Base-by-base conservation (phyloP, 2,113 vertebrate species). In the Lophura nycthemera region DNA sequence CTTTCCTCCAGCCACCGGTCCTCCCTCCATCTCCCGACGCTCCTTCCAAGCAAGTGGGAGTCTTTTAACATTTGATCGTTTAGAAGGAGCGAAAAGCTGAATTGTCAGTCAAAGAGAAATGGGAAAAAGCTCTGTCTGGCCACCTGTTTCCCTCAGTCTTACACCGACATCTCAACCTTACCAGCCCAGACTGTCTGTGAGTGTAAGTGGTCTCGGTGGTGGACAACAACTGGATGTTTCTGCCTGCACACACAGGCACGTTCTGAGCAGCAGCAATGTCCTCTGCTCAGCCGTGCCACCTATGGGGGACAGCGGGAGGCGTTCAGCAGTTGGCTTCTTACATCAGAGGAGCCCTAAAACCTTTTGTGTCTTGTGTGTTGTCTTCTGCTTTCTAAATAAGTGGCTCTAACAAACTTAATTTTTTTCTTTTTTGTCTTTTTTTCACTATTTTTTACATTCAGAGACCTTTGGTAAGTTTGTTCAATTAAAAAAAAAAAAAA, bases 381-480 rank as follows among this genome's bases (percentile, higher is more conserved):
- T 89, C 78, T 93, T 83, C 86, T 77, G 85, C 76, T 92, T 93
- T 75, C 89, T 95, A 13, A 86, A 61, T 91, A 76, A 86, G 92
- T 92, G 88, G 8, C 67, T 94, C 82, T 92, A 70, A 97, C 98
- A 95, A 97, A 29, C 22, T 64, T 97, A 66, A 95, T 98, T 98
- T 97, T 56, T 97, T 98, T 61, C 43, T 65, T 97, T 98, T 98
- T 97, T 98, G 76, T 34, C 93, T 96, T 95, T 89, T 66, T 88
- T 77, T 97, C 90, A 96, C 97, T 85, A 90, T 98, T 98, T 98
- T 97, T 98, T 97, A 98, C 98, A 97, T 96, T 98, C 99, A 99
- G 99, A 99, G 98, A 98, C 98, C 96, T 99, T 99, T 99, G 99
- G 99, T 99, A 99, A 99, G 99, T 99, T 98, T 97, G 93, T 96